Evolutionary conservation across 2,113 vertebrate species (phyloP).

Genomic region (Thamnophis sirtalis): DNA sequence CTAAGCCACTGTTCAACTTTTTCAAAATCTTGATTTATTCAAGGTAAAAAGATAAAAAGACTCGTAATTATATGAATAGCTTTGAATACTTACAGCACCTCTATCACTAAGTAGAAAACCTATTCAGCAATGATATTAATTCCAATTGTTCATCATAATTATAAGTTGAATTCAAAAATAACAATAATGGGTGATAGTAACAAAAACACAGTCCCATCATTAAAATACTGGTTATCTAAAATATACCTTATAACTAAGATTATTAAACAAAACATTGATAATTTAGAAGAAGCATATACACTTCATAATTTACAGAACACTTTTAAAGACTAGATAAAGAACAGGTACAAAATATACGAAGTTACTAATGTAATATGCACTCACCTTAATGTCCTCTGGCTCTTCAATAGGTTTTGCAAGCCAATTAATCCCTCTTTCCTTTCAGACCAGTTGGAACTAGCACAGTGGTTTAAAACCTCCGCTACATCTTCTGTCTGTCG

Average conservation of each 20-base stretch:
- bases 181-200: neutral
- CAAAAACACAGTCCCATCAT: neutral
- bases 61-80: neutral
- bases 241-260: neutral
- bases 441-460: constrained; percentile 98
- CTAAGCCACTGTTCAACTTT: neutral
- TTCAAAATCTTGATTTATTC: neutral
- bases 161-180: neutral
- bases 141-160: neutral
- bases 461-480: constrained; percentile 96
- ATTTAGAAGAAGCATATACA: neutral
- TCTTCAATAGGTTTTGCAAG: constrained; percentile 94
- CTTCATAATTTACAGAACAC: neutral
- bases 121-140: neutral
- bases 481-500: constrained; percentile 95
- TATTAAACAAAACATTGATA: neutral
- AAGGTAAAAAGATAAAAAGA: neutral
- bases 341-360: neutral
- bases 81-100: neutral
- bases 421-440: constrained; percentile 96
- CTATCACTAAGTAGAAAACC: neutral
- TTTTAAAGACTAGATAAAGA: neutral
- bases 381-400: constrained; percentile 93
- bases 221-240: neutral
- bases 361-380: neutral